Evolutionary conservation across 2,113 vertebrate species (phyloP), one percentile per base, ranked within the genome.

Genomic region (Antennarius striatus): DNA sequence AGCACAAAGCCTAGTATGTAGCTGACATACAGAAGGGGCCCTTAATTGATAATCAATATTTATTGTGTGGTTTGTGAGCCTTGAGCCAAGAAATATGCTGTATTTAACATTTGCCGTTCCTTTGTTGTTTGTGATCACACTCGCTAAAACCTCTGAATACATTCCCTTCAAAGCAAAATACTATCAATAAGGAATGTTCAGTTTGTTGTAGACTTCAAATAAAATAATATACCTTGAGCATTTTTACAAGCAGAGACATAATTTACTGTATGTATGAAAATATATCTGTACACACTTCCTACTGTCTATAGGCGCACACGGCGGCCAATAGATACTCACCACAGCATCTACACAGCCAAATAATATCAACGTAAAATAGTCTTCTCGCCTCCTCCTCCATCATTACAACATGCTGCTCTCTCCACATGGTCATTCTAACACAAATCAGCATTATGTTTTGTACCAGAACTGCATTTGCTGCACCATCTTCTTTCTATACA

Each of bases 11-110:
- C n/a, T n/a, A n/a, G 75, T 63, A 72, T 73, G 69, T 82, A 60
- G 56, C 45, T 63, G 42, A 48, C 55, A 64, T 48, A 60, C 30
- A 67, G 42, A 72, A 62, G 62, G 36, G 48, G 42, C 14, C 56
- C 71, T 39, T 79, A 84, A 88, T 73, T 82, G 85, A 86, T 86
- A 88, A 86, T 89, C 80, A 75, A 88, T 87, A 42, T 65, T 49
- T 64, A 59, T 8, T 3, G 6, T 42, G 10, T 8, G 55, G 56
- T 77, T 76, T 77, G 84, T 71, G 30, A 56, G 39, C 56, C 63
- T 49, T 90, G 73, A 88, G 68, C 63, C 43, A 71, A 56, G 71
- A 84, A 68, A 77, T 57, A 66, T 53, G 13, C 48, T 40, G 48
- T 82, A 61, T 81, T 63, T 51, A 30, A 22, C 2, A 22, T 22